phyloP scores from a whole-genome alignment of 2,888 invertebrate species.

The Cheilosia variabilis region DNA sequence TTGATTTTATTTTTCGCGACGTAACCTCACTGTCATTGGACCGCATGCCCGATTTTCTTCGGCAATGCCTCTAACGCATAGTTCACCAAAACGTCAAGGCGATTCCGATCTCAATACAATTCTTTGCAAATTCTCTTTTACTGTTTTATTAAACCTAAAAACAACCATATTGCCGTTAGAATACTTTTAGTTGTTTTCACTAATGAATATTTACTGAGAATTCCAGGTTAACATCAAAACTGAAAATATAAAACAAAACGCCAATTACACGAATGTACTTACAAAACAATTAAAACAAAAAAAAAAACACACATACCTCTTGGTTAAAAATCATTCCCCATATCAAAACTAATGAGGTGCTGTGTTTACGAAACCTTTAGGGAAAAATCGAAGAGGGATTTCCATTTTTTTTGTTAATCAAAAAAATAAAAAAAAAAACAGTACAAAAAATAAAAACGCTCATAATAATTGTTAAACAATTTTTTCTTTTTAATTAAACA shows the following conservation, averaged over 20 bases:
- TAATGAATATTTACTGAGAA: constrained; percentile 10
- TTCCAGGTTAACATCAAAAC: constrained; percentile 27
- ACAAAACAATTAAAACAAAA: background rate
- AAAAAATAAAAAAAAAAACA: constrained; percentile 14
- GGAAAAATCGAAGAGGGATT: constrained; percentile 29
- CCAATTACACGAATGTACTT: background rate
- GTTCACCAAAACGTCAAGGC: too few relatives aligned
- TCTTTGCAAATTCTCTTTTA: too few relatives aligned
- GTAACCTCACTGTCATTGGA: too few relatives aligned
- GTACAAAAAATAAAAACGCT: constrained; percentile 24
- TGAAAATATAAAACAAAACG: constrained; percentile 39
- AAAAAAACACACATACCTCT: constrained; percentile 32
- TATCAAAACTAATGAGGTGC: constrained; percentile 41
- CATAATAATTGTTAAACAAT: constrained; percentile 54
- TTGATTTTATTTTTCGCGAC: too few relatives aligned
- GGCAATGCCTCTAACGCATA: too few relatives aligned
- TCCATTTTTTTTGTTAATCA: constrained; percentile 17
- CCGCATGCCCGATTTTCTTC: too few relatives aligned
- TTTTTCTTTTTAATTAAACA: constrained; percentile 59
- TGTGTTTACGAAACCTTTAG: constrained; percentile 48
- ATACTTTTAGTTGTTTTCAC: background rate
- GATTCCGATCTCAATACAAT: too few relatives aligned
- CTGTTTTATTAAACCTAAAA: background rate
- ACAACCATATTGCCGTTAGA: background rate
- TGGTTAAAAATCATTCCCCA: constrained; percentile 31